Base-by-base conservation (phyloP, 2,888 invertebrate species). In the Onthophagus sagittarius region DNA sequence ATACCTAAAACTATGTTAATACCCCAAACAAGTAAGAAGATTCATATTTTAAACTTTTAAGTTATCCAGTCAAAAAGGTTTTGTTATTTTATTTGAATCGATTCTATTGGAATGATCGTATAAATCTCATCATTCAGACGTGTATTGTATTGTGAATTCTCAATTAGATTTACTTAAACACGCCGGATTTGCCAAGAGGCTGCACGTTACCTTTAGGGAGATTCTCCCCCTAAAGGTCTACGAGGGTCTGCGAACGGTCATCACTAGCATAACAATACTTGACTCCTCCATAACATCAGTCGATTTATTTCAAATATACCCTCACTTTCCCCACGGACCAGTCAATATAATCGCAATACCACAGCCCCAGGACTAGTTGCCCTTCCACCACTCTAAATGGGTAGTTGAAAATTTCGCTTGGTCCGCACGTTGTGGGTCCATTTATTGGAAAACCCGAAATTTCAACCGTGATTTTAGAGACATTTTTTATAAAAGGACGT, bases 281-380 rank as follows among this genome's bases (percentile, higher is more conserved):
- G 82, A 82, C 83, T 83, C 80, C 79, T 79, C 82, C 80, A 81
- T 78, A 79, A 78, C 77, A 75, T 77, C 81, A 84, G 84, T 84
- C 85, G 84, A 85, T 85, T 85, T 85, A 85, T 85, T 85, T 83
- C 82, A 81, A 84, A 85, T 84, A 83, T 83, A 82, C 83, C 83
- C 83, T 81, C 76, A 76, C n/a, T 77, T 78, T 84, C 84, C 84
- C 84, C 78, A 82, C 80, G 84, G 84, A 85, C 85, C 84, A 86
- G 86, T 86, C 85, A 85, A 86, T 85, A 85, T 85, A 86, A 85
- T 85, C 84, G 85, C 85, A 86, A 86, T 86, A 86, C 85, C 84
- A 84, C 83, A 83, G 81, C 83, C 84, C 84, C 80, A 77, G 78
- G 81, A 23, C 81, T 84, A 83, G 76, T 79, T 75, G 81, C 72